Base-by-base conservation (phyloP, 2,888 invertebrate genomes). In the Tetragonisca angustula region DNA sequence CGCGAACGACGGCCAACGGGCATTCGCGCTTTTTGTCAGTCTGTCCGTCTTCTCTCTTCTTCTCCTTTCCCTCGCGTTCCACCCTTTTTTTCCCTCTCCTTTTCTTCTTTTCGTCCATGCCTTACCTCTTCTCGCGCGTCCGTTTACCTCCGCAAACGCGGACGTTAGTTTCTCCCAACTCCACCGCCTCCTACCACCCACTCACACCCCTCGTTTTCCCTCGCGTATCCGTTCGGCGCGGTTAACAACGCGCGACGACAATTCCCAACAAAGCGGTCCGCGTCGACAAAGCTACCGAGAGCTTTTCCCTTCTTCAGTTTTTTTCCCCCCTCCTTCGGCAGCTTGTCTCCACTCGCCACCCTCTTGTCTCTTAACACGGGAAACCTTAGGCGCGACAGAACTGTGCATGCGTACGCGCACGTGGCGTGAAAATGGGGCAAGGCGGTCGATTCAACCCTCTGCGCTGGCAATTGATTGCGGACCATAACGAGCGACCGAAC, bases 231-330 rank as follows among this genome's bases (percentile, higher is more conserved):
- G 36, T 72, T 75, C 72, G 69, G 43, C 62, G 76, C 75, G 68
- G 80, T 85, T 84, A 88, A 86, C 88, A 81, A 76, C 69, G 87
- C 81, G 81, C 81, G 69, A 83, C 85, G 85, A 50, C 75, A 82
- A 79, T 87, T 79, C 67, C 77, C 73, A 78, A 77, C 80, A 76
- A 83, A 87, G 81, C 74, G 70, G 19, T 77, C 65, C 5, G 27
- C 71, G 11, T 49, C 65, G 72, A 81, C 83, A 74, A 85, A 82
- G 75, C 43, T 77, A 74, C 82, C 67, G 13, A 79, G 61, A 64
- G 78, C 71, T 83, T 83, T 69, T 68, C 76, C 80, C 43, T 83
- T 76, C 61, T n/a, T 49, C 36, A 36, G 9, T 36, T 50, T 49
- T 1, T 19, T n/a, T 27, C 27, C 2, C 59, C 68, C 43, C 61